These are phyloP conservation scores for Drosophila bunnanda DNA, from an alignment of 2,888 invertebrate genomes.

Conservation along the genomic window DNA sequence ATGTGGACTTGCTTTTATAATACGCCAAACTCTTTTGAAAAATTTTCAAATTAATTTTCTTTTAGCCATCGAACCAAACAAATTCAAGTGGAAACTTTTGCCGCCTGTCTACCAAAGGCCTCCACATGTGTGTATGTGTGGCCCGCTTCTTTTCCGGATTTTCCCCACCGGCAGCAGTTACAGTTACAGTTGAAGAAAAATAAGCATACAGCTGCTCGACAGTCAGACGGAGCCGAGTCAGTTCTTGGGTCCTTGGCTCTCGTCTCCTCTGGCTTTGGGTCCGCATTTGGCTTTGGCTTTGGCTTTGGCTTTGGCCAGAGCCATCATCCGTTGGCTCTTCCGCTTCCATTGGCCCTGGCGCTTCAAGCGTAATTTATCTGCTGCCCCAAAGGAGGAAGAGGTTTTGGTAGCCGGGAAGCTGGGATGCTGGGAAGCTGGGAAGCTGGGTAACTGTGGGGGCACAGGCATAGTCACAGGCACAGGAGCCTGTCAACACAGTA, in stretches of 20 bases:
- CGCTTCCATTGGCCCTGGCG: conserved; percentile 62
- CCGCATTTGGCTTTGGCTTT: conserved; percentile 18
- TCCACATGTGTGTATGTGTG: conserved; percentile 2
- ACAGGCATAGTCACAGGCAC: not conserved
- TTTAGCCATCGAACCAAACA: not conserved
- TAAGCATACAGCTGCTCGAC: conserved; percentile 65
- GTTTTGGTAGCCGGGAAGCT: not conserved
- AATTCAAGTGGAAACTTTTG: conserved; percentile 39
- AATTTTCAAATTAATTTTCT: conserved; percentile 1
- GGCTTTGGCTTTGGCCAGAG: conserved; percentile 35
- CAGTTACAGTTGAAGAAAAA: conserved; percentile 63
- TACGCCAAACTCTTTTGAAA: not conserved
- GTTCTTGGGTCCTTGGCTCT: conserved; percentile 37
- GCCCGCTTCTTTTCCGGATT: conserved; percentile 5
- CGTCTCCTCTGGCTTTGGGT: conserved; percentile 32
- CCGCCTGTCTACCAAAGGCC: conserved; percentile 29
- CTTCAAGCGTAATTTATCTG: conserved; percentile 75
- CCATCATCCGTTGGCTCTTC: conserved; percentile 68
- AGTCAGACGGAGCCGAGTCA: conserved; percentile 37
- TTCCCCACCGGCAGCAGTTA: conserved; percentile 25
- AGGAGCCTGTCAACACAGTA: conserved; percentile 36
- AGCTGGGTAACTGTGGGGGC: not conserved
- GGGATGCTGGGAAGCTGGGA: not conserved
- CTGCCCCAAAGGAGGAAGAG: conserved; percentile 28
- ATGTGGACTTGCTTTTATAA: not conserved